Base-by-base conservation (phyloP, 2,797 vertebrate species). In the Sandelia bainsii region DNA sequence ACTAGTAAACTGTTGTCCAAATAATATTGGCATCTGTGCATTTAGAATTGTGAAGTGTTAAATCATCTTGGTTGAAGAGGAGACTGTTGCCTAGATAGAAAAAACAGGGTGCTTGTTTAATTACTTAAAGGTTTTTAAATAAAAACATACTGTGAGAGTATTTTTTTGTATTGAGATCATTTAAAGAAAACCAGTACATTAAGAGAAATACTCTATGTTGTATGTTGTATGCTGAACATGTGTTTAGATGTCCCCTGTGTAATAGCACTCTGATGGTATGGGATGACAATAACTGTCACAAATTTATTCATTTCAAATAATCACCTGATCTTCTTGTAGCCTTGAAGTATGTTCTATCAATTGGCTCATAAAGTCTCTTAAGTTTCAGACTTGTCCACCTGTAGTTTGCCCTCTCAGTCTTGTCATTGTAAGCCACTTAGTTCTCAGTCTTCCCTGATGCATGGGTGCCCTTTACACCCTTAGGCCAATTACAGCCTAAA, bases 401-500 rank as follows among this genome's bases (percentile, higher is more conserved):
- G 42, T 34, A 62, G 80, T 74, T 64, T 8, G 2, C 71, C 67
- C 19, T 71, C 49, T 84, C 65, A 6, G 44, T 63, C 53, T 56
- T 85, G 86, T 85, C 87, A 83, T 46, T 65, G 77, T 71, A 80
- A 85, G 82, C 76, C 83, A 83, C 83, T 84, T 84, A 87, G 59
- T 59, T 75, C 57, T 77, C 78, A 62, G 78, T 82, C 81, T 64
- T 81, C 68, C 87, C 74, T 85, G 85, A 91, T 87, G 80, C 85
- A 85, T 86, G 83, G 79, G 84, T 87, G 84, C 87, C 86, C 92
- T 91, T 92, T 86, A 91, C 85, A 91, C 85, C 84, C 85, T 86
- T 61, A 48, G 92, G 91, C 91, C 93, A 94, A 94, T 95, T 93
- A 94, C 81, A 89, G 87, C 81, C 84, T 89, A 90, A 91, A 91